Percentiles rank a stretch among this genome's conserved stretches.
phyloP scores from a whole-genome alignment of 2,797 vertebrate species.

The Acipenser oxyrinchus region DNA sequence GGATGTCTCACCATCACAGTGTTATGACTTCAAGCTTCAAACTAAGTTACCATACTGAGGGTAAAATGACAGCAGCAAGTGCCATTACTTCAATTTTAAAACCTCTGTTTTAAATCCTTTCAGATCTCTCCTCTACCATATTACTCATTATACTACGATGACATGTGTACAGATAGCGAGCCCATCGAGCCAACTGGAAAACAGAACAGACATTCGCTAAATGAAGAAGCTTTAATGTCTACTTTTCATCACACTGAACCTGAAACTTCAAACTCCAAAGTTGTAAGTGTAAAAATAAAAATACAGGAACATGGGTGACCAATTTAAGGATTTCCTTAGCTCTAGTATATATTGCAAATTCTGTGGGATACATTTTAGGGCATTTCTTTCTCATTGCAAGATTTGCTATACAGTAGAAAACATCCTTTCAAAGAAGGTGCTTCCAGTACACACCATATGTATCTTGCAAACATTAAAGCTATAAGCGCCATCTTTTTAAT shows the following conservation, averaged over 20 bases:
- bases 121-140: slow-evolving; percentile 50
- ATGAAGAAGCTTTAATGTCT: slow-evolving; percentile 67
- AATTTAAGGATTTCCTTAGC: too few relatives aligned
- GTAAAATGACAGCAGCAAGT: background rate
- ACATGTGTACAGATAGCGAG: slow-evolving; percentile 40
- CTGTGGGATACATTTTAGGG: background rate
- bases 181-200: slow-evolving; percentile 46
- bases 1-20: too few relatives aligned
- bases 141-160: slow-evolving; percentile 66
- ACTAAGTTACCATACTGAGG: too few relatives aligned
- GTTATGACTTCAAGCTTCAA: too few relatives aligned
- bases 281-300: slow-evolving; percentile 46
- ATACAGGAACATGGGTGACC: too few relatives aligned
- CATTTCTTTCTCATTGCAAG: too few relatives aligned
- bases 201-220: slow-evolving; percentile 53
- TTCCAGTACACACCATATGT: too few relatives aligned
- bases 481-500: too few relatives aligned
- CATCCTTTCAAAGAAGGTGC: too few relatives aligned
- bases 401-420: too few relatives aligned
- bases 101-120: background rate
- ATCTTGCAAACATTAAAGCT: too few relatives aligned
- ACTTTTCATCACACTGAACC: slow-evolving; percentile 58
- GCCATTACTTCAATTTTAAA: background rate
- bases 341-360: background rate
- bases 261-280: slow-evolving; percentile 44